These are phyloP conservation scores for Fregata magnificens DNA, from an alignment of 2,113 vertebrate species.

Conservation along the genomic window DNA sequence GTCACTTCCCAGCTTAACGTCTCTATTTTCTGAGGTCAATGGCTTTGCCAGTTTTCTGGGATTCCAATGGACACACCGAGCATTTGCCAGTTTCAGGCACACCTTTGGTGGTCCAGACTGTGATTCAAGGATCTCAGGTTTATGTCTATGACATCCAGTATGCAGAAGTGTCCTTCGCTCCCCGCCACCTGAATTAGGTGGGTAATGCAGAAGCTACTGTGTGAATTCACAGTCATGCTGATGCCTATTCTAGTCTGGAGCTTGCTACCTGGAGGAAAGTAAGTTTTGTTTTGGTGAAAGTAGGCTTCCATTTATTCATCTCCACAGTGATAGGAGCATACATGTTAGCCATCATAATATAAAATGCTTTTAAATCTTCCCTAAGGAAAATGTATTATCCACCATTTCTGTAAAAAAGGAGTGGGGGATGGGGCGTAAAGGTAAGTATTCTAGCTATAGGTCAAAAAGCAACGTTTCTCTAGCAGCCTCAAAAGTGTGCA, in stretches of 20 bases:
- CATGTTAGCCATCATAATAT: constrained; percentile 38
- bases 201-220: background rate
- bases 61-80: background rate
- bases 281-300: constrained; percentile 23
- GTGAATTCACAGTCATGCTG: background rate
- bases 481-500: constrained; percentile 26
- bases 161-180: background rate
- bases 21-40: background rate
- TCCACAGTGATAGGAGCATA: constrained; percentile 17
- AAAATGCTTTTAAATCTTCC: constrained; percentile 67
- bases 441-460: constrained; percentile 49
- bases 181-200: background rate
- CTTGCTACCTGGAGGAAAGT: background rate
- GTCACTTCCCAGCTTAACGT: background rate
- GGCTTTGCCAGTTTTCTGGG: background rate
- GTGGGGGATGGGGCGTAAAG: background rate
- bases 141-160: background rate
- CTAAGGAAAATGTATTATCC: constrained; percentile 48
- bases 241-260: background rate
- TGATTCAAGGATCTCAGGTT: background rate
- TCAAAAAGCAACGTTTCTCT: constrained; percentile 61
- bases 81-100: background rate
- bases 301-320: constrained; percentile 33
- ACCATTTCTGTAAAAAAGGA: constrained; percentile 65
- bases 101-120: background rate